Percentiles rank a stretch among this genome's conserved stretches.
phyloP scores from a whole-genome alignment of 2,888 invertebrate species.

The Uloborus plumipes region DNA sequence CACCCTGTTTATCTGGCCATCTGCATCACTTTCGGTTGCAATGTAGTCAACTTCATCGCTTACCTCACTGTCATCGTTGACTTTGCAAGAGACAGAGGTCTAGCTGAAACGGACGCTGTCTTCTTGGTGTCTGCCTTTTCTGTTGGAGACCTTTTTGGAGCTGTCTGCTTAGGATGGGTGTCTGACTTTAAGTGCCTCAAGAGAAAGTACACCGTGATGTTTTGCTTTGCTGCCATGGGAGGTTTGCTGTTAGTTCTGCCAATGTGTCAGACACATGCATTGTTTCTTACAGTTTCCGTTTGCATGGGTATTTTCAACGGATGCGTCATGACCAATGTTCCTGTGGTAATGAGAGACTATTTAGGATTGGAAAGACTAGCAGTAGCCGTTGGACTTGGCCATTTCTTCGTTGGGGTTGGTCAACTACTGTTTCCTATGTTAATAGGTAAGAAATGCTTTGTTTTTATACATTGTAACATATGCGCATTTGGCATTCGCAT shows the following conservation, averaged over 20 bases:
- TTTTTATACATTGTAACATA: too few species aligned
- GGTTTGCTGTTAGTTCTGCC: slow-evolving; percentile 47
- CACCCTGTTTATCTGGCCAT: slow-evolving; percentile 48
- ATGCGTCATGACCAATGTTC: slow-evolving; percentile 66
- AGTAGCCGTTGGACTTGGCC: slow-evolving; percentile 62
- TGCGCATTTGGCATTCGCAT: too few species aligned
- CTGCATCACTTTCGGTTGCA: slow-evolving; percentile 60
- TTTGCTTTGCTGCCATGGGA: slow-evolving; percentile 63
- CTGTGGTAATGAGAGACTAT: slow-evolving; percentile 66
- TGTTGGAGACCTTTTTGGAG: slow-evolving; percentile 65
- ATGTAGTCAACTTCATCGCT: slow-evolving; percentile 59
- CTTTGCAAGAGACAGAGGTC: slow-evolving; percentile 52
- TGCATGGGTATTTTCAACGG: slow-evolving; percentile 65
- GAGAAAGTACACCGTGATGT: slow-evolving; percentile 53
- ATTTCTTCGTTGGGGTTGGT: slow-evolving; percentile 62
- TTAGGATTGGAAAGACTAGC: slow-evolving; percentile 64
- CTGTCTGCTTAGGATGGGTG: slow-evolving; percentile 65
- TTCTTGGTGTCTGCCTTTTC: slow-evolving; percentile 65
- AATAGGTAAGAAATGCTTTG: slow-evolving; percentile 42
- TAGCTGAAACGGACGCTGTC: slow-evolving; percentile 56
- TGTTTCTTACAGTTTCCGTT: slow-evolving; percentile 56
- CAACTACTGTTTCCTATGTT: slow-evolving; percentile 56
- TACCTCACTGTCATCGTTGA: slow-evolving; percentile 59
- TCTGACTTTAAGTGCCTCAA: slow-evolving; percentile 60
- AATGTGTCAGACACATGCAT: slow-evolving; percentile 38